Percentiles rank a stretch among this genome's conserved stretches.
Conservation (phyloP, 2,113 vertebrate species). For the Panthera tigris region DNA sequence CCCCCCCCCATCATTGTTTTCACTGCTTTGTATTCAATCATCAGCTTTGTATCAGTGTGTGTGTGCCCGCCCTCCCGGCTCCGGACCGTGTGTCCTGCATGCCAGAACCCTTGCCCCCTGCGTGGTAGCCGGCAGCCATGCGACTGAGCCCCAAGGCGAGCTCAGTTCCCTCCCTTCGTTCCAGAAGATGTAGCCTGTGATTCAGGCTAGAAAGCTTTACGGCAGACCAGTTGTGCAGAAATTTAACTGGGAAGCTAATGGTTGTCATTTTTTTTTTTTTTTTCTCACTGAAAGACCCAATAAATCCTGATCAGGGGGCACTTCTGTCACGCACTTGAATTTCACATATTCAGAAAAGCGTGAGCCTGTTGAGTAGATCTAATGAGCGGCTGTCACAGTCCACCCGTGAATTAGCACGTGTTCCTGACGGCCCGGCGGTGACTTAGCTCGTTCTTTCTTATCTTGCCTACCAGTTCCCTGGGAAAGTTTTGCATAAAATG, state of each 20-base stretch:
- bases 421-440: background rate
- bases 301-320: background rate
- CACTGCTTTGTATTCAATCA: accelerated
- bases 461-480: background rate
- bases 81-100: background rate
- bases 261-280: background rate
- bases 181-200: accelerated
- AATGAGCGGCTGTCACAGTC: accelerated
- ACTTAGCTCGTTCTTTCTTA: background rate
- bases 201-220: accelerated
- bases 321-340: background rate
- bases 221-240: background rate
- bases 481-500: background rate
- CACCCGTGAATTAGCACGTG: background rate
- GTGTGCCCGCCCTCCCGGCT: background rate
- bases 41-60: too few species aligned
- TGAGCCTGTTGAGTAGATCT: background rate
- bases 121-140: accelerated
- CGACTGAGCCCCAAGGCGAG: background rate
- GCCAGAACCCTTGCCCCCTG: background rate
- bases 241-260: background rate
- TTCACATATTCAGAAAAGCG: background rate
- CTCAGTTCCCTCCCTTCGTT: background rate
- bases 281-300: background rate
- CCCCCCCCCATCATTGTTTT: accelerated